A percentile compares a stretch with the other conserved stretches of the same genome.
Conservation (phyloP, 2,888 invertebrate species). For the Rhamnusium bicolor region DNA sequence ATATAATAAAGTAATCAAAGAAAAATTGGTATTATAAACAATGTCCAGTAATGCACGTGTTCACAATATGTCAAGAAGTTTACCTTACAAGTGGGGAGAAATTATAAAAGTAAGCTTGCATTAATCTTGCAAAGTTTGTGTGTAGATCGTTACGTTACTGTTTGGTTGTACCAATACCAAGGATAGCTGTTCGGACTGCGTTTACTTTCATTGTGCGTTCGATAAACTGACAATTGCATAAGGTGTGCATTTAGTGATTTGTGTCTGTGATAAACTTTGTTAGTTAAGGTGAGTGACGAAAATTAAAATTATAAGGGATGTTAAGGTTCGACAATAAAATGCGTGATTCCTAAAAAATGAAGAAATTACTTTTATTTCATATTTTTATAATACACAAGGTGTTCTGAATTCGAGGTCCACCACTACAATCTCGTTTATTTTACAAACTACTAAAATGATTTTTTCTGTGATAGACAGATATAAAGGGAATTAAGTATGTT, state of each 20-base stretch:
- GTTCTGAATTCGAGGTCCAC: too few relatives aligned
- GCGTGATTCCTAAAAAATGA: too few relatives aligned
- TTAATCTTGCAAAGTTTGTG: constrained; percentile 28
- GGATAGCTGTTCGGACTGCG: constrained; percentile 15
- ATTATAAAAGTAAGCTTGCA: constrained; percentile 35
- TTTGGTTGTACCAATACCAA: constrained; percentile 11
- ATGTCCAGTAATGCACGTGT: constrained; percentile 7
- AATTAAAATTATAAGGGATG: too few relatives aligned
- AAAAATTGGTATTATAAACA: too few relatives aligned
- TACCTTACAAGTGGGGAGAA: constrained; percentile 26
- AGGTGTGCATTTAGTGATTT: constrained; percentile 23
- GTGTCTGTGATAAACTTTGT: constrained; percentile 32
- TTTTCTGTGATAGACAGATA: too few relatives aligned
- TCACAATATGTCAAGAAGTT: constrained; percentile 8
- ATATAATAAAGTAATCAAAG: too few relatives aligned
- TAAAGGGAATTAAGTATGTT: too few relatives aligned
- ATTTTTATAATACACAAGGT: too few relatives aligned
- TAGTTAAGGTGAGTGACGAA: constrained; percentile 9
- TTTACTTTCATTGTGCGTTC: constrained; percentile 26
- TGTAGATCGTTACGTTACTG: constrained; percentile 16
- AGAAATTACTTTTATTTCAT: too few relatives aligned
- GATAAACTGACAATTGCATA: constrained; percentile 5
- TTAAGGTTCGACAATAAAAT: too few relatives aligned
- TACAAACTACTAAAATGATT: too few relatives aligned
- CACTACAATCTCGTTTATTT: too few relatives aligned